Percentiles rank a stretch among this genome's conserved stretches.
Conservation (phyloP, 1,140 invertebrate genomes). For the Rhizoglyphus robini region DNA sequence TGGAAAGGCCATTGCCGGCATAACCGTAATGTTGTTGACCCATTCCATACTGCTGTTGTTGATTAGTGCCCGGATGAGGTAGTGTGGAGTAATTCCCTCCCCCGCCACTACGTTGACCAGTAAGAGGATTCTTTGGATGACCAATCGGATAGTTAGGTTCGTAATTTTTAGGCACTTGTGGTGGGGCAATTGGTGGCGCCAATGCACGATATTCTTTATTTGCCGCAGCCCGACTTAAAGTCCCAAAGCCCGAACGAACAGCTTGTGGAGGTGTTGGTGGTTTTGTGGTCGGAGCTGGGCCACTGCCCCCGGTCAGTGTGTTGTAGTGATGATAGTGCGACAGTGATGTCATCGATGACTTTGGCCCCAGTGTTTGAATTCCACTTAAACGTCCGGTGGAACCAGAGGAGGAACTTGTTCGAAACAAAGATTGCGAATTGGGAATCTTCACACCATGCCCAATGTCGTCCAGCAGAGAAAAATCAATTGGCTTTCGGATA, state of each 20-base stretch:
- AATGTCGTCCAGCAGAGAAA: conserved; percentile 81
- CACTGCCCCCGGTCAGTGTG: neutral
- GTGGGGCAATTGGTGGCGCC: conserved; percentile 3
- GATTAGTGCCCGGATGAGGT: neutral
- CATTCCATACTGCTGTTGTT: neutral
- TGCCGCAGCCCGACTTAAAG: neutral
- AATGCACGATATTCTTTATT: conserved; percentile 12
- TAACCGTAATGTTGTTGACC: conserved; percentile 33
- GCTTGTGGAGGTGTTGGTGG: conserved; percentile 2
- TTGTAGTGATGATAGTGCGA: conserved; percentile 10
- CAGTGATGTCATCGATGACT: neutral
- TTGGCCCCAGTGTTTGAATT: neutral
- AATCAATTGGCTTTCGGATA: conserved; percentile 63
- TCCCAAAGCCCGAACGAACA: neutral
- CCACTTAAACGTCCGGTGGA: neutral
- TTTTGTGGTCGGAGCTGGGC: conserved; percentile 1
- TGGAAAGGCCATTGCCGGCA: conserved; percentile 34
- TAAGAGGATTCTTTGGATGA: neutral
- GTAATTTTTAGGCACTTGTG: conserved; percentile 13
- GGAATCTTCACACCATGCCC: conserved; percentile 38
- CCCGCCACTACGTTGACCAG: neutral
- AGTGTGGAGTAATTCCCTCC: neutral
- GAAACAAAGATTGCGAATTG: neutral
- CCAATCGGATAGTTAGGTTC: neutral
- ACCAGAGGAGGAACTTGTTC: neutral